Percentiles rank a stretch among this genome's conserved stretches.
Conservation (phyloP, 2,113 vertebrate genomes). For the Melierax canorus region DNA sequence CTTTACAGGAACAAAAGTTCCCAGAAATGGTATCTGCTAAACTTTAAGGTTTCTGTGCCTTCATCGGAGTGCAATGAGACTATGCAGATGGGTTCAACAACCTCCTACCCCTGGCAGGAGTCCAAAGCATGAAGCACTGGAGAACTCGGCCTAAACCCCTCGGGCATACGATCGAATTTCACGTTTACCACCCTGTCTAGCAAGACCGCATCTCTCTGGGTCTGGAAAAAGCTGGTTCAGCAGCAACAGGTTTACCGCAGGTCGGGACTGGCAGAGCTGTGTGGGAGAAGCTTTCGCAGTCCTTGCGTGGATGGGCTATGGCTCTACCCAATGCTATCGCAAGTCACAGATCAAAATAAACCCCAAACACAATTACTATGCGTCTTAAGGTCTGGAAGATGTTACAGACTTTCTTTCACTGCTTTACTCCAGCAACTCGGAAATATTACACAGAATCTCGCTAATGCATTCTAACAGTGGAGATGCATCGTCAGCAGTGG, state of each 20-base stretch:
- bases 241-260: neutral
- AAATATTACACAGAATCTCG: neutral
- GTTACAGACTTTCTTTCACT: too few species aligned
- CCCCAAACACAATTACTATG: neutral
- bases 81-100: accelerated
- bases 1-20: neutral
- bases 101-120: neutral
- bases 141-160: neutral
- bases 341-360: neutral
- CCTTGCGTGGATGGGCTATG: accelerated
- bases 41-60: neutral
- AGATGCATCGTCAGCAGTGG: accelerated
- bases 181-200: neutral
- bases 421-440: neutral
- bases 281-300: neutral
- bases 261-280: neutral
- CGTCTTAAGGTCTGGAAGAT: neutral
- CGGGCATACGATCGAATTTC: neutral
- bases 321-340: neutral
- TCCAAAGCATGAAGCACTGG: neutral
- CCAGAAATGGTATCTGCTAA: neutral
- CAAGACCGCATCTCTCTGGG: neutral
- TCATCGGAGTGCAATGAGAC: accelerated
- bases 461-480: accelerated
- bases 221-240: neutral